Evolutionary conservation across 2,797 vertebrate genomes (phyloP).

Genomic region (Geotrypetes seraphini): DNA sequence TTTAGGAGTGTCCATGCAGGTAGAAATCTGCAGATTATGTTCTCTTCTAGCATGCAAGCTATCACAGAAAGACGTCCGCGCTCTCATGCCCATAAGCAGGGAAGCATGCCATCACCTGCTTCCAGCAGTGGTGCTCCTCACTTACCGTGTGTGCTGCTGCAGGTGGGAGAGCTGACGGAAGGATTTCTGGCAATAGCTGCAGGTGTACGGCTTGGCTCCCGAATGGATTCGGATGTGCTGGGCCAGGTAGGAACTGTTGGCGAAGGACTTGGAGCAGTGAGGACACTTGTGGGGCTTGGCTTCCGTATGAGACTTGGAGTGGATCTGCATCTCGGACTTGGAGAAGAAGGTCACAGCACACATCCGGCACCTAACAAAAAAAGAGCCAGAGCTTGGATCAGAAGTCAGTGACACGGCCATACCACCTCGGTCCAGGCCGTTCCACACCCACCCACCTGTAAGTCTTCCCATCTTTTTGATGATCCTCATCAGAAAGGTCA

Average conservation of each 20-base stretch:
- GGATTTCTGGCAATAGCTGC: constrained; percentile 89
- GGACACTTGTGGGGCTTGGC: constrained; percentile 98
- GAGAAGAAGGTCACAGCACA: constrained; percentile 98
- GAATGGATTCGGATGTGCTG: constrained; percentile 97
- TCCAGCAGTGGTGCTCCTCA: no score
- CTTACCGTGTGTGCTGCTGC: constrained; percentile 88
- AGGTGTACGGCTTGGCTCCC: constrained; percentile 93
- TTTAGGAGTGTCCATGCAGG: no score
- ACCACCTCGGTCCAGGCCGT: neutral
- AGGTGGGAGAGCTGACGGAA: constrained; percentile 96
- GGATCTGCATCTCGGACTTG: constrained; percentile 99
- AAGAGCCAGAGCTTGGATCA: constrained; percentile 22
- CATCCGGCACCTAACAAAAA: constrained; percentile 90
- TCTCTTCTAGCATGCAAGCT: no score
- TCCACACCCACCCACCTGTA: constrained; percentile 70
- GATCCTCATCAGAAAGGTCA: constrained; percentile 73
- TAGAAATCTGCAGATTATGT: no score
- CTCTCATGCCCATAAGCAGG: no score
- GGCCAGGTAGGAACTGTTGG: constrained; percentile 97
- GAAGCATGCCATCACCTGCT: no score
- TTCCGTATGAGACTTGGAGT: constrained; percentile 98
- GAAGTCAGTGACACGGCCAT: constrained; percentile 27
- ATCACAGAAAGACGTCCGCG: no score
- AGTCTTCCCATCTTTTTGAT: constrained; percentile 87
- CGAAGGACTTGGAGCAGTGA: constrained; percentile 96